phyloP scores from a whole-genome alignment of 2,797 vertebrate species.

The Thunnus albacares region DNA sequence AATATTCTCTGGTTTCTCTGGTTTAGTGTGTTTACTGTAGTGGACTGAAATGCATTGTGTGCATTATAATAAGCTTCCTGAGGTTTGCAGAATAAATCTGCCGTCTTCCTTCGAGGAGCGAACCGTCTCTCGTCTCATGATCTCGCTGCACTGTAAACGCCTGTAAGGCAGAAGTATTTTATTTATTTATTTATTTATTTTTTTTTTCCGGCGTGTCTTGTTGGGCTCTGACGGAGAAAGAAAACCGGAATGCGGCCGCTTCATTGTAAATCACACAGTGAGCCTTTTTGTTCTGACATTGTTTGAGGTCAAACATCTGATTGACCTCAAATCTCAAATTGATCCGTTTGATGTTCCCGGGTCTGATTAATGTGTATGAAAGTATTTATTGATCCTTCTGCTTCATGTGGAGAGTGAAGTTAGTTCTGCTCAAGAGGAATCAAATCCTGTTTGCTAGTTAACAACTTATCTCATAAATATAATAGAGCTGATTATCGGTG shows the following conservation, averaged over 20 bases:
- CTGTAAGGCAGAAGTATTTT: constrained; percentile 32
- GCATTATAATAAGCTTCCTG: neutral
- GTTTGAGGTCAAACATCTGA: constrained; percentile 49
- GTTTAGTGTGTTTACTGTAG: too few species aligned
- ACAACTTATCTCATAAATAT: neutral
- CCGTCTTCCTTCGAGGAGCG: constrained; percentile 8
- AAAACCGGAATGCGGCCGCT: constrained; percentile 21
- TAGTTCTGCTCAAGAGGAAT: neutral
- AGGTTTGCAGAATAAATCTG: constrained; percentile 1
- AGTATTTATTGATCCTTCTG: constrained; percentile 10
- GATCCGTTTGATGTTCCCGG: neutral
- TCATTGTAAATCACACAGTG: constrained; percentile 3
- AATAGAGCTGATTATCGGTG: neutral
- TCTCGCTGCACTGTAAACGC: constrained; percentile 3
- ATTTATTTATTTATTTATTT: too few species aligned
- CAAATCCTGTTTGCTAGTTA: neutral
- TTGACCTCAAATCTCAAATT: neutral
- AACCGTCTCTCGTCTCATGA: constrained; percentile 52
- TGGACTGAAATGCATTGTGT: neutral
- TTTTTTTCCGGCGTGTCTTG: neutral
- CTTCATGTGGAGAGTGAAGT: constrained; percentile 3
- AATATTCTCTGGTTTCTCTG: too few species aligned
- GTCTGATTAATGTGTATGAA: constrained; percentile 6
- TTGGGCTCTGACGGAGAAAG: neutral
- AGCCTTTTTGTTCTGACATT: constrained; percentile 35